Conservation (phyloP, 2,888 invertebrate species). For the Stenchaetothrips biformis region DNA sequence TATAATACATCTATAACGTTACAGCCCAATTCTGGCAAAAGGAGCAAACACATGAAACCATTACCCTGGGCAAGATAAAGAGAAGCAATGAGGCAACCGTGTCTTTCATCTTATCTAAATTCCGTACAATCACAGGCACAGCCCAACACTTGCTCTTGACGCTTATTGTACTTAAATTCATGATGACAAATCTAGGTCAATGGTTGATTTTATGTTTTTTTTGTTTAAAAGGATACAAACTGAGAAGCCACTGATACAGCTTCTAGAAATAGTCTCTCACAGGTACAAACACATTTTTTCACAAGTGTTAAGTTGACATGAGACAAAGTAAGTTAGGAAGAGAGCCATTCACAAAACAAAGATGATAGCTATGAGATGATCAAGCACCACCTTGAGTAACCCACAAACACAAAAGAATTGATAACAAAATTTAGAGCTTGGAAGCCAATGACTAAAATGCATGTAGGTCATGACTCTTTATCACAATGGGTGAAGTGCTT, state of each 20-base stretch:
- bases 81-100: constrained; percentile 8
- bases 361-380: constrained; percentile 1
- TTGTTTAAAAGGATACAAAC: neutral
- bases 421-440: neutral
- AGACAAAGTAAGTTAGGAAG: constrained; percentile 1
- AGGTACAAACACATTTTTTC: neutral
- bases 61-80: neutral
- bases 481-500: neutral
- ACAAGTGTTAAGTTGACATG: neutral
- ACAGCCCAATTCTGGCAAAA: too few species aligned
- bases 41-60: too few species aligned
- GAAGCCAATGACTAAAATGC: neutral
- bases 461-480: neutral
- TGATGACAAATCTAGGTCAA: neutral
- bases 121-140: constrained; percentile 14
- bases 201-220: neutral
- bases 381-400: neutral
- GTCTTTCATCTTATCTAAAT: constrained; percentile 1
- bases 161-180: neutral
- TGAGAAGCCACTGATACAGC: neutral
- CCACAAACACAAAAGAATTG: neutral
- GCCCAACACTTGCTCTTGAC: neutral
- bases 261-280: neutral
- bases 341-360: constrained; percentile 1
- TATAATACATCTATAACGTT: too few species aligned